A percentile compares a stretch with the other conserved stretches of the same genome.
phyloP scores from a whole-genome alignment of 2,888 invertebrate species.

The Diogma glabrata region DNA sequence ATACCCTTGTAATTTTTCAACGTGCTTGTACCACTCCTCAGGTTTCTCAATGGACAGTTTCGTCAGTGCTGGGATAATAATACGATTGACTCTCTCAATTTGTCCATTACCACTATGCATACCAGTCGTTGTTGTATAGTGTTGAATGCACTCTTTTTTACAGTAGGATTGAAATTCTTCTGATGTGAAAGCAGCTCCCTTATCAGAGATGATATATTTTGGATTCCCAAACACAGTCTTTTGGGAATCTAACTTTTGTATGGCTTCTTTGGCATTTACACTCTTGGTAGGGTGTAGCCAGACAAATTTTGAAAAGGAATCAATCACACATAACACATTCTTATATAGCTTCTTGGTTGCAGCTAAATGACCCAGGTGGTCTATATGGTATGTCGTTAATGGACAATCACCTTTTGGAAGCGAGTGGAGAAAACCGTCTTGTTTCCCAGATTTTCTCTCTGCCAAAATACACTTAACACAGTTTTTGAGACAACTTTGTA shows the following conservation, averaged over 20 bases:
- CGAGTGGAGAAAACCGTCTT: constrained; percentile 24
- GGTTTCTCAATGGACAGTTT: constrained; percentile 26
- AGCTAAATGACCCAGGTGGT: constrained; percentile 25
- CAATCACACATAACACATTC: constrained; percentile 14
- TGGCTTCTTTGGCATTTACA: constrained; percentile 21
- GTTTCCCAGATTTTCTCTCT: constrained; percentile 22
- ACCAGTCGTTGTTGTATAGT: constrained; percentile 21
- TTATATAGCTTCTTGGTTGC: constrained; percentile 22
- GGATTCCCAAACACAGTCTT: constrained; percentile 28
- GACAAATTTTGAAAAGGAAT: background rate
- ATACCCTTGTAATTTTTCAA: constrained; percentile 20
- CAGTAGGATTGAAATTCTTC: constrained; percentile 27
- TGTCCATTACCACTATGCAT: constrained; percentile 30
- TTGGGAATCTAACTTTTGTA: constrained; percentile 23
- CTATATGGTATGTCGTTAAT: too few species aligned
- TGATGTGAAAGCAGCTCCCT: constrained; percentile 28
- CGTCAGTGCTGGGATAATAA: constrained; percentile 25
- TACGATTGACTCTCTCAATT: constrained; percentile 22
- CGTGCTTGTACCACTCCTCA: constrained; percentile 23
- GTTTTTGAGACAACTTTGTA: background rate
- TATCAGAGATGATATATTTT: constrained; percentile 24
- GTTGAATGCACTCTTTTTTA: constrained; percentile 24
- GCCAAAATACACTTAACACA: constrained; percentile 10
- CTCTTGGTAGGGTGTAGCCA: constrained; percentile 16
- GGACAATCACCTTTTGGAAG: constrained; percentile 25